Evolutionary conservation across 2,888 invertebrate genomes (phyloP), one percentile per base, ranked within the genome.

Genomic region (Cryptus armator): DNA sequence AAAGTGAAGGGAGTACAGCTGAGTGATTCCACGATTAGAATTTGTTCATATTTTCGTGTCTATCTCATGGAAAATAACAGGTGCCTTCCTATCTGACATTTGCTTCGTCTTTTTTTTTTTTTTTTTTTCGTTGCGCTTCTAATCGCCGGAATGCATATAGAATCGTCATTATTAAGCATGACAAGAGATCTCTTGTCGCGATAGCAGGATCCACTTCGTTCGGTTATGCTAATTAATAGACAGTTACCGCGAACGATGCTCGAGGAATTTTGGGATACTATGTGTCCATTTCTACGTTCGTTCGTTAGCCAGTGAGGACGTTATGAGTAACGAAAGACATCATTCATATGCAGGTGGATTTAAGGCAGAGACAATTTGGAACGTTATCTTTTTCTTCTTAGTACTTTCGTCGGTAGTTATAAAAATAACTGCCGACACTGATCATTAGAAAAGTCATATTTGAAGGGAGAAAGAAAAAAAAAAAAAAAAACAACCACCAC

Each of bases 161-260:
- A 43, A 66, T 66, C 66, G 66, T 66, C 66, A 66, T 66, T 43
- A 66, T 66, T 37, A 43, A 43, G 43, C 7, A 66, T 66, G 66
- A 66, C 43, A 43, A 43, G 66, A 66, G 66, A 66, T 66, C 16
- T 16, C 66, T 43, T 43, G 66, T 66, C 66, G 12, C 66, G 66
- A 66, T 43, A 66, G 10, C 43, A 16, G 43, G 43, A 44, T 16
- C 66, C 37, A 66, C 16, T 37, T 29, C 66, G 66, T 66, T 66
- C 43, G 16, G 66, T 5, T 66, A 66, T 43, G 43, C 37, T 66
- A 66, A 43, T 62, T 62, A 32, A 62, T 62, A 62, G 62, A 24
- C 32, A 62, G 62, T 62, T 62, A n/a, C 62, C 29, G 62, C 43
- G 66, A 44, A 14, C 43, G 66, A 14, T 43, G 66, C 43, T 43